Base-by-base conservation (phyloP, 2,113 vertebrate species). In the Phalacrocorax aristotelis region DNA sequence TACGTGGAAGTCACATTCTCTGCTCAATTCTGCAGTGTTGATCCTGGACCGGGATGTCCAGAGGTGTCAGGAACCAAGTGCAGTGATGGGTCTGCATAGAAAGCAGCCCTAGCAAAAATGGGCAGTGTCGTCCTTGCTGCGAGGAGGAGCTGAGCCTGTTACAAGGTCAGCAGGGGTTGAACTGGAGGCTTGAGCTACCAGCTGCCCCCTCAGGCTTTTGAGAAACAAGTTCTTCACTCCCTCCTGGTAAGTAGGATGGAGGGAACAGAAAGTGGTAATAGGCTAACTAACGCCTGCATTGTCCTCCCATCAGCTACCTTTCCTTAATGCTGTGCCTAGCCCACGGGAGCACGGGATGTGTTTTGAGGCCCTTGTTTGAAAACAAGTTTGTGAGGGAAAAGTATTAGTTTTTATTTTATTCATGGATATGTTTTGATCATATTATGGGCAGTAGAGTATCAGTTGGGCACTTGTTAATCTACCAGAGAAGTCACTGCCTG, bases 151-250 rank as follows among this genome's bases (percentile, higher is more conserved):
- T 65, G 60, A 81, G 61, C 32, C 61, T 79, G n/a, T 49, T 46
- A 2, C 22, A 19, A 0, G 0, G 3, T 20, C 70, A 64, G 6
- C 78, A 48, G 36, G 4, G 12, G 12, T 20, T 77, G 71, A 60
- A 61, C 87, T 57, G 40, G 25, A 52, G 52, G 13, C 52, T 68
- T 58, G 68, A 83, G 5, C 26, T 77, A 52, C 54, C 68, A 69
- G 38, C 75, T 69, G 4, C 29, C 40, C 46, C 69, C 21, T 13
- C 26, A 42, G 51, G 22, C 62, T 86, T 83, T 51, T 70, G 62
- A 62, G 30, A 83, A 80, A 52, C 7, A n/a, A 20, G 15, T 54
- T 15, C 30, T 86, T 82, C 22, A 23, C 6, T 51, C 46, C 16
- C 7, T 88, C 25, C 76, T 83, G 38, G 10, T 60, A 38, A 13